Percentiles rank a stretch among this genome's conserved stretches.
phyloP scores from a whole-genome alignment of 1,140 invertebrate species.

The Dermatophagoides farinae region DNA sequence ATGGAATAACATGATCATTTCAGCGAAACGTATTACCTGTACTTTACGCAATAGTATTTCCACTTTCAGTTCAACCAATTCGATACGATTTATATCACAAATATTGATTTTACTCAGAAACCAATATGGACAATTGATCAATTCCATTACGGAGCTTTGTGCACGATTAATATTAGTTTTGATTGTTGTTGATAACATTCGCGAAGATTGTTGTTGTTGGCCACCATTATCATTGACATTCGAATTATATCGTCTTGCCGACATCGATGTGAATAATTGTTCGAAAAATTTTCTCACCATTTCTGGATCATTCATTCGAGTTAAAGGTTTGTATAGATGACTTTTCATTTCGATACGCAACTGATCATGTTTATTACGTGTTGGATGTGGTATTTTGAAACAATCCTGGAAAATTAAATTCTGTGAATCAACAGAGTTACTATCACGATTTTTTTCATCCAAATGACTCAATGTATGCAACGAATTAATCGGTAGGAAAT shows the following conservation, averaged over 20 bases:
- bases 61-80: neutral
- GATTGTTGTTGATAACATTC: no score
- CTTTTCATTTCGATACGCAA: neutral
- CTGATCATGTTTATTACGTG: slow-evolving; percentile 4
- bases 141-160: neutral
- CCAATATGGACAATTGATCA: neutral
- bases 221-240: neutral
- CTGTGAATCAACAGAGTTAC: neutral
- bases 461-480: neutral
- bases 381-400: neutral
- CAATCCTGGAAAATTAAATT: neutral
- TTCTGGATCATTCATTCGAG: neutral
- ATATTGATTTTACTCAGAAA: neutral
- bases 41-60: neutral
- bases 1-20: neutral
- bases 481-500: neutral
- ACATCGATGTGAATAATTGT: neutral
- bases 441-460: neutral
- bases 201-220: no score
- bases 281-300: neutral
- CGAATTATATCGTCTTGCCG: neutral
- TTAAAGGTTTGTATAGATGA: neutral
- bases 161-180: neutral
- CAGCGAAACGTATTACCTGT: neutral
- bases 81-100: neutral